Conservation (phyloP, 2,888 invertebrate species). For the Dicycla oo region DNA sequence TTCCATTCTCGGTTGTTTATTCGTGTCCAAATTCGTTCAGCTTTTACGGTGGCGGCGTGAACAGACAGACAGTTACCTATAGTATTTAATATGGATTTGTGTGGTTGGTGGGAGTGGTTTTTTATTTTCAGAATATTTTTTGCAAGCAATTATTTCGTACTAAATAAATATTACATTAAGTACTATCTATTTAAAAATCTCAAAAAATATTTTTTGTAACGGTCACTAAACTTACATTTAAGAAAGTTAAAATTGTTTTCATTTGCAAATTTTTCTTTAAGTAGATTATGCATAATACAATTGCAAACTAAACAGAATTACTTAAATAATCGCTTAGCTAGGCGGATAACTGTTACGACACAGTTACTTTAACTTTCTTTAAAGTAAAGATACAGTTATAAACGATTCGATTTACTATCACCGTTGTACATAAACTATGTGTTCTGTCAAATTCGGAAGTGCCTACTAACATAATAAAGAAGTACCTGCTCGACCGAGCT, state of each 20-base stretch:
- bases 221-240: slow-evolving; percentile 26
- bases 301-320: slow-evolving; percentile 26
- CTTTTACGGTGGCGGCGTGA: background rate
- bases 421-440: slow-evolving; percentile 5
- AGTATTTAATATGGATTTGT: background rate
- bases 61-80: background rate
- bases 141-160: background rate
- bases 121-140: background rate
- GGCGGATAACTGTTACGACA: slow-evolving; percentile 40
- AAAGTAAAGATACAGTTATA: background rate
- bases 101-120: no score
- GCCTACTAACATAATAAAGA: background rate
- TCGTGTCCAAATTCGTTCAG: background rate
- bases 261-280: slow-evolving; percentile 26
- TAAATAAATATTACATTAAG: background rate
- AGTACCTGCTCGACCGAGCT: no score
- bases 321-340: slow-evolving; percentile 42
- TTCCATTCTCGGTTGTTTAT: background rate
- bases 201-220: background rate
- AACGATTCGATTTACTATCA: slow-evolving; percentile 17
- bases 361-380: slow-evolving; percentile 38
- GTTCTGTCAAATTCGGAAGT: background rate
- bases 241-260: slow-evolving; percentile 48
- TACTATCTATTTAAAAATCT: slow-evolving; percentile 13
- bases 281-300: slow-evolving; percentile 29